Evolutionary conservation across 2,797 vertebrate genomes (phyloP).

Genomic region (Hydrophis major): DNA sequence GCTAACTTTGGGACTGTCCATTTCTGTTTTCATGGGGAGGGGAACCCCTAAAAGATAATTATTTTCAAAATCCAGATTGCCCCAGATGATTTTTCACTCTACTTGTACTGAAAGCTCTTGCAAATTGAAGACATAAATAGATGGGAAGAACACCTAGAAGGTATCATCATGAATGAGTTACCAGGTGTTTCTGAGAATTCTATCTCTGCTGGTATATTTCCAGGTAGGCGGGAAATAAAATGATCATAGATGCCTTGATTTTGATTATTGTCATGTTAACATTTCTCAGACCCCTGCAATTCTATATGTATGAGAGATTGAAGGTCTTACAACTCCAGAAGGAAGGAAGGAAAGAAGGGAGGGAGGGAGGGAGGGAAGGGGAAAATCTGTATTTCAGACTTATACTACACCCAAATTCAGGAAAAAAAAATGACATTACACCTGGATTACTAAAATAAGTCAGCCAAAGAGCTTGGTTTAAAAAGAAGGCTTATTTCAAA

Average conservation of each 20-base stretch:
- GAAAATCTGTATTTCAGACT: not conserved
- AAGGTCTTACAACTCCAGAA: not conserved
- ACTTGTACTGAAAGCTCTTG: slow-evolving; percentile 36
- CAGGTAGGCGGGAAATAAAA: not conserved
- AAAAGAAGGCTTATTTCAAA: not conserved
- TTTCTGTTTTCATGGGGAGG: slow-evolving; percentile 63
- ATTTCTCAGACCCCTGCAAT: not conserved
- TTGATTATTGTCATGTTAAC: not conserved
- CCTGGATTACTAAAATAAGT: not conserved
- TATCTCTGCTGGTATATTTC: not conserved
- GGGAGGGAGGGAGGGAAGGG: too few relatives aligned
- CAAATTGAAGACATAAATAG: slow-evolving; percentile 44
- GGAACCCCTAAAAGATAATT: slow-evolving; percentile 59
- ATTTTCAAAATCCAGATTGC: slow-evolving; percentile 66
- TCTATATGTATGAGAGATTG: not conserved
- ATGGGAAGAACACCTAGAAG: slow-evolving; percentile 20
- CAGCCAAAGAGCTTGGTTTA: not conserved
- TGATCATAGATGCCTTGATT: not conserved
- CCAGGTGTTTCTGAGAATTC: slow-evolving; percentile 23
- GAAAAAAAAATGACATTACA: not conserved
- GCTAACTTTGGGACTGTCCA: slow-evolving; percentile 51
- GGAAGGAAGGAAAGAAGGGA: not conserved
- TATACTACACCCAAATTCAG: not conserved
- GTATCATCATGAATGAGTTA: not conserved
- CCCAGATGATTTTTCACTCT: slow-evolving; percentile 42